phyloP scores from a whole-genome alignment of 1,140 invertebrate genomes.

The Halesus radiatus region DNA sequence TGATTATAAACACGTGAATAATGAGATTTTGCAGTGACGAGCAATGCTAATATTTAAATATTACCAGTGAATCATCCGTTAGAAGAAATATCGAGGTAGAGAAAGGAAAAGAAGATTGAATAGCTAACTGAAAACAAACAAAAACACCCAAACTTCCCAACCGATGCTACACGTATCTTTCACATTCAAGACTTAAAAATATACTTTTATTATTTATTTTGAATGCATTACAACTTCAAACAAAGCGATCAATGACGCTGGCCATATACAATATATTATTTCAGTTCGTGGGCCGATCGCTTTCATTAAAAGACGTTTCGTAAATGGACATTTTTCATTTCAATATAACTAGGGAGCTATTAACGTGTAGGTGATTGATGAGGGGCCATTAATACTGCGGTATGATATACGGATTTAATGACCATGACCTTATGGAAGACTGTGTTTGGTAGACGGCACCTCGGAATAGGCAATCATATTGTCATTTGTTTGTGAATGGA shows the following conservation, averaged over 20 bases:
- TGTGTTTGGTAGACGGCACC: constrained; percentile 8
- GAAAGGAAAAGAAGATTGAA: too few species aligned
- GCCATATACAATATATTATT: neutral
- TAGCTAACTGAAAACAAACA: too few species aligned
- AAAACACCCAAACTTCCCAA: too few species aligned
- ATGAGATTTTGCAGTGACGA: too few species aligned
- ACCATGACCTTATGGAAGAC: constrained; percentile 31
- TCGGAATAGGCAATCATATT: constrained; percentile 38
- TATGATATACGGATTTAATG: constrained; percentile 43
- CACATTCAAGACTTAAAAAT: neutral
- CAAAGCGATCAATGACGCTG: constrained; percentile 12
- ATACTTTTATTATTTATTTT: neutral
- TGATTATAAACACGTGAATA: too few species aligned
- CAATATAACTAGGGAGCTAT: constrained; percentile 39
- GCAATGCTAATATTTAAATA: too few species aligned
- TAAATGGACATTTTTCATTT: constrained; percentile 46
- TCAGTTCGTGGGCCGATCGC: constrained; percentile 18
- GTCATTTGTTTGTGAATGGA: constrained; percentile 40
- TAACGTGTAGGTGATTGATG: constrained; percentile 36
- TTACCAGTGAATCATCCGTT: too few species aligned
- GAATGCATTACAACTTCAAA: constrained; percentile 26
- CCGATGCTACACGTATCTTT: too few species aligned
- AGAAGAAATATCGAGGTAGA: too few species aligned
- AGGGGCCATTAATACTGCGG: constrained; percentile 18
- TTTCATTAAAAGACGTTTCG: constrained; percentile 28